These are phyloP conservation scores for Tethya wilhelma DNA, from an alignment of 37 sponge, comb jelly and placozoan genomes.

Conservation along the genomic window DNA sequence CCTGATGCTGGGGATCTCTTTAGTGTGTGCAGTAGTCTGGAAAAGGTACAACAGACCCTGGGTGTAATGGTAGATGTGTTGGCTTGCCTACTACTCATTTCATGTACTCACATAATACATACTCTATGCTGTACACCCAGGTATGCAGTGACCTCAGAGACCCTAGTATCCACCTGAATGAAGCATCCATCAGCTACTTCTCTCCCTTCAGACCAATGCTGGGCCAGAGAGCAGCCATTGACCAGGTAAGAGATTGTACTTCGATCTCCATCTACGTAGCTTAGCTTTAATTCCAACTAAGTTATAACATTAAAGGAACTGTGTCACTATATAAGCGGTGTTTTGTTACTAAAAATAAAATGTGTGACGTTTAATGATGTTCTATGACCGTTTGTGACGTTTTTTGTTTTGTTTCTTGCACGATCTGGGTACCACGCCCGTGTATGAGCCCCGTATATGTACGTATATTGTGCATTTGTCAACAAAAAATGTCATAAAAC, in stretches of 20 bases:
- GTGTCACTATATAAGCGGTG: no score
- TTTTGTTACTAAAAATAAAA: no score
- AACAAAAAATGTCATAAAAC: no score
- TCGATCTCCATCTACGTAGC: no score
- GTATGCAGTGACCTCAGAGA: slow-evolving; percentile 79
- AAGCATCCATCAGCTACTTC: slow-evolving; percentile 79
- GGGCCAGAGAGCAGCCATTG: slow-evolving; percentile 81
- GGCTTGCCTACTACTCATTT: background rate
- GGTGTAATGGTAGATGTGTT: background rate
- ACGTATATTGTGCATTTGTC: no score
- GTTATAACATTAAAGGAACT: no score
- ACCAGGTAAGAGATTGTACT: slow-evolving; percentile 79
- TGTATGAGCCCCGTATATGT: no score
- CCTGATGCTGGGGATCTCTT: slow-evolving; percentile 88
- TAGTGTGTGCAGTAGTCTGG: slow-evolving; percentile 81
- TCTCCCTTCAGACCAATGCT: slow-evolving; percentile 97
- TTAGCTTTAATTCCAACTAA: no score
- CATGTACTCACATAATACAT: background rate
- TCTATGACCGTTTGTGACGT: no score
- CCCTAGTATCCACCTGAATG: slow-evolving; percentile 69
- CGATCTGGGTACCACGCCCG: no score
- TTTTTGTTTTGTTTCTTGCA: no score
- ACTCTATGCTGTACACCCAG: slow-evolving; percentile 19
- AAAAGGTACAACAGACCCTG: slow-evolving; percentile 55
- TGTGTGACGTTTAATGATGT: no score